phyloP scores from a whole-genome alignment of 1,140 invertebrate species.

The Goniozus legneri region DNA sequence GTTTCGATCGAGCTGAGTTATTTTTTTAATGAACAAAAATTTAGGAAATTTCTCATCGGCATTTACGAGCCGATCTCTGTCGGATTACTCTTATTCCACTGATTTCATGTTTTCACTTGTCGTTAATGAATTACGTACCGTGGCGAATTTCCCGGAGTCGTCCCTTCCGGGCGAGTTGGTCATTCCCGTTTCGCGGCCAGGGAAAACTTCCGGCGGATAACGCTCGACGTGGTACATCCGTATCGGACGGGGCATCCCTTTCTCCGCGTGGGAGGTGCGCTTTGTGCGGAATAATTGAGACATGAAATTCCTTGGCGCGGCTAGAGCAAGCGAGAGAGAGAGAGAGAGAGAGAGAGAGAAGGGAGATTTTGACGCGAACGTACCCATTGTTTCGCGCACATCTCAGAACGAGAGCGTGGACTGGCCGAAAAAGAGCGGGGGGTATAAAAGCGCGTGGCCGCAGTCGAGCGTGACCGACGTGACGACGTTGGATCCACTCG shows the following conservation, averaged over 20 bases:
- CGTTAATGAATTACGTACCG: too few species aligned
- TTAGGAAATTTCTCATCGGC: too few species aligned
- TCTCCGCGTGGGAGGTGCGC: conserved; percentile 25
- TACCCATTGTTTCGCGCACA: background rate
- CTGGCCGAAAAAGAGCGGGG: background rate
- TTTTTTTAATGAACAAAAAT: too few species aligned
- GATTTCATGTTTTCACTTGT: too few species aligned
- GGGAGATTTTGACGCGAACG: background rate
- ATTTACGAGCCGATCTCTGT: too few species aligned
- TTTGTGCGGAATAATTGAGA: conserved; percentile 53
- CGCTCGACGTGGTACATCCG: conserved; percentile 10
- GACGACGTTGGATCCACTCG: background rate
- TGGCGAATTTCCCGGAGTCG: too few species aligned
- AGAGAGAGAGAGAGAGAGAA: background rate
- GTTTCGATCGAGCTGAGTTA: too few species aligned
- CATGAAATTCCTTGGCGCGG: conserved; percentile 46
- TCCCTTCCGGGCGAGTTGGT: too few species aligned
- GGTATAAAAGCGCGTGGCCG: conserved; percentile 11
- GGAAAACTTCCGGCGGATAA: conserved; percentile 19
- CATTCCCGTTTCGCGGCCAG: too few species aligned
- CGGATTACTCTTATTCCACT: too few species aligned
- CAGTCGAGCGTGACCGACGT: background rate
- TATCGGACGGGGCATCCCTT: conserved; percentile 6
- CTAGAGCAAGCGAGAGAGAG: background rate
- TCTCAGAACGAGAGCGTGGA: background rate